A percentile compares a stretch with the other conserved stretches of the same genome.
Conservation (phyloP, 1,140 invertebrate genomes). For the Megalonaias nervosa region DNA sequence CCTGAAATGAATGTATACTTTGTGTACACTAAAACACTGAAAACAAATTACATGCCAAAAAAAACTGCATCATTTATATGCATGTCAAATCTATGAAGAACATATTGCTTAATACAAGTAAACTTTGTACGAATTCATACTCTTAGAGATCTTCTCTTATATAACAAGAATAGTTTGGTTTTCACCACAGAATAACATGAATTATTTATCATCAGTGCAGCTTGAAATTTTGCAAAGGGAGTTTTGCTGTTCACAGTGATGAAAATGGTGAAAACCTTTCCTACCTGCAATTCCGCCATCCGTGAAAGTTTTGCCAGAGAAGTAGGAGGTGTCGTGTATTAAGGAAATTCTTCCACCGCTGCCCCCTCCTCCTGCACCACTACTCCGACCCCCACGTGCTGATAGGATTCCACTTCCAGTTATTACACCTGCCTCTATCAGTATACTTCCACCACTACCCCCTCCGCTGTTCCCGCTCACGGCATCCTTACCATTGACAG, state of each 20-base stretch:
- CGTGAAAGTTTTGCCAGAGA: constrained; percentile 14
- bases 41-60: too few species aligned
- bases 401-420: constrained; percentile 9
- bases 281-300: constrained; percentile 30
- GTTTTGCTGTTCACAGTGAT: neutral
- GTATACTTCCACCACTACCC: constrained; percentile 26
- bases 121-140: too few species aligned
- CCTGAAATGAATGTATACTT: too few species aligned
- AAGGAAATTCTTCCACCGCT: constrained; percentile 20
- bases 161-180: too few species aligned
- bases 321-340: constrained; percentile 4
- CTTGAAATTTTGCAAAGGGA: neutral
- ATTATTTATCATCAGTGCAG: neutral
- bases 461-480: constrained; percentile 10
- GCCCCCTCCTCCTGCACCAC: constrained; percentile 24
- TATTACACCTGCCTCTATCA: neutral
- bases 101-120: too few species aligned
- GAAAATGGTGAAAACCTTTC: neutral
- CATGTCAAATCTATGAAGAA: too few species aligned
- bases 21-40: too few species aligned
- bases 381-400: constrained; percentile 24
- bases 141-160: too few species aligned
- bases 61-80: too few species aligned
- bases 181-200: neutral
- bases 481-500: constrained; percentile 14